Evolutionary conservation across 2,113 vertebrate genomes (phyloP), one percentile per base, ranked within the genome.

Genomic region (Phylloscopus whistleri): DNA sequence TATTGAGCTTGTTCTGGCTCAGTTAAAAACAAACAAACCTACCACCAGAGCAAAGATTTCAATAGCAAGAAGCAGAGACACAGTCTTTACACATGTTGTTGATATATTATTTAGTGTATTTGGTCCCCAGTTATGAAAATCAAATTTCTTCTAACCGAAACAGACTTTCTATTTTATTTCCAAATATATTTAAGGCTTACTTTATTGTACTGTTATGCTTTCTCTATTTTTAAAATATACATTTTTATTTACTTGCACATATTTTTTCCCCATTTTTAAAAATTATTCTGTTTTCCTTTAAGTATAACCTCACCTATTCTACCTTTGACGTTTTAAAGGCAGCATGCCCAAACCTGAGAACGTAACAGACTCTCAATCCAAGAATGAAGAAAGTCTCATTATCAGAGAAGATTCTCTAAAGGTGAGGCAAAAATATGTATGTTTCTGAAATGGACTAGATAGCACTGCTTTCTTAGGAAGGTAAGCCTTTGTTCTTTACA

Each of bases 321-420:
- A 64, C 17, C 21, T 77, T 83, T 89, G 26, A 49, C n/a, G 89
- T 95, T 62, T 87, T n/a, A 95, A 97, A 96, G 97, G 59, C 17
- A 74, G 9, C 11, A 16, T 3, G 0, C 89, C 84, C 9, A 13
- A 22, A 90, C 17, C 13, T 43, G 64, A 75, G 26, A 90, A 43
- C 5, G 4, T 58, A 84, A 68, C 1, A 68, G 88, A 93, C 60
- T 69, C 55, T 78, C 72, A 70, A 1, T 19, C 24, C 31, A 51
- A 73, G 28, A 58, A 74, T 43, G 94, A 94, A 51, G 94, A 67
- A 90, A 90, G 24, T 58, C 14, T 63, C 55, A 97, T 98, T 79
- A 77, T 98, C 67, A 97, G 98, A 90, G 98, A 98, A 90, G 97
- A 78, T 11, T 98, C 98, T 87, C 94, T 98, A 62, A 98, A 98